A percentile compares a stretch with the other conserved stretches of the same genome.
These are phyloP conservation scores for Phorcus lineatus DNA, from an alignment of 2,888 invertebrate species.

Conservation along the genomic window DNA sequence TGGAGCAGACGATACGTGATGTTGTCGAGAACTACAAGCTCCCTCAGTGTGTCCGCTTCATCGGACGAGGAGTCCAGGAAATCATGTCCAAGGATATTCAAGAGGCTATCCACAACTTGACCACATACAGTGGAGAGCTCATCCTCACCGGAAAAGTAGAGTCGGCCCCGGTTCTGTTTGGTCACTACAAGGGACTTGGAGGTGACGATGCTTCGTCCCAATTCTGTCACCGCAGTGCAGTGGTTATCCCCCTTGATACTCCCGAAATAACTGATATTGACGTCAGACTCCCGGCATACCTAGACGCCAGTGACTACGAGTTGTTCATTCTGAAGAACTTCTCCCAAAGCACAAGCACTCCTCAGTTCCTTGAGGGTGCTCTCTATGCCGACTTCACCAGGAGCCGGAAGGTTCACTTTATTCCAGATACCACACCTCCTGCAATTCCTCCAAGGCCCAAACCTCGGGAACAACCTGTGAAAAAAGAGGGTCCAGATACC, in stretches of 20 bases:
- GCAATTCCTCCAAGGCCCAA: background rate
- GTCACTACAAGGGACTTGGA: slow-evolving; percentile 19
- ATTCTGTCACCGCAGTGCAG: slow-evolving; percentile 11
- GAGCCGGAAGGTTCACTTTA: background rate
- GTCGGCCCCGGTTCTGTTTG: slow-evolving; percentile 12
- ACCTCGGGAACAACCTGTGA: background rate
- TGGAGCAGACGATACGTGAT: slow-evolving; percentile 15
- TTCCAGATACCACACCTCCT: background rate
- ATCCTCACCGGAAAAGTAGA: background rate
- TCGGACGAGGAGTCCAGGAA: background rate
- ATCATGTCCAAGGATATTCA: slow-evolving; percentile 17
- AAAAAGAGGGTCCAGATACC: background rate
- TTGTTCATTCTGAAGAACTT: slow-evolving; percentile 21
- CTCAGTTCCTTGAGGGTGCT: background rate
- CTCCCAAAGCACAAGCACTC: background rate
- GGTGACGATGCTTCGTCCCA: background rate
- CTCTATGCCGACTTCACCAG: slow-evolving; percentile 22
- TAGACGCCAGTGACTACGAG: slow-evolving; percentile 24
- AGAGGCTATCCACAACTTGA: slow-evolving; percentile 22
- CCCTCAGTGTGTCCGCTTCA: slow-evolving; percentile 26
- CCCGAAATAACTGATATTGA: slow-evolving; percentile 11
- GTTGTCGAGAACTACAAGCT: slow-evolving; percentile 19
- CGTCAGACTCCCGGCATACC: slow-evolving; percentile 6
- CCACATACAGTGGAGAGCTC: background rate
- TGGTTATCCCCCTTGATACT: slow-evolving; percentile 24